Evolutionary conservation across 1,140 invertebrate species (phyloP).

Genomic region (Pseudomyrmex sp.): DNA sequence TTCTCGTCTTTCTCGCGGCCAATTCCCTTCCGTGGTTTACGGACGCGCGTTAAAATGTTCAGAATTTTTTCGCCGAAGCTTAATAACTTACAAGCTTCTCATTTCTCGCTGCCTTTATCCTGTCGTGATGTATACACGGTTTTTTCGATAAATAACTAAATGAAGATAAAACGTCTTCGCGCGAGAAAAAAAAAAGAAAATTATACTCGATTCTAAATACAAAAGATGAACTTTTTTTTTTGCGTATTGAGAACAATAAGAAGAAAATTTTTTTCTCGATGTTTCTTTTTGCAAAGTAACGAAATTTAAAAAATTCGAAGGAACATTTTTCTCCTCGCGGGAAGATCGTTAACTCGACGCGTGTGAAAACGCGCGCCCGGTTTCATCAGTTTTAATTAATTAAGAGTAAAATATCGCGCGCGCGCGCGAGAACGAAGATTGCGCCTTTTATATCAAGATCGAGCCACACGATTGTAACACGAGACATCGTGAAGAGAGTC

Average conservation of each 20-base stretch:
- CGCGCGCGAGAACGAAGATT: background rate
- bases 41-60: slow-evolving; percentile 52
- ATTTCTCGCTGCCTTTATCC: slow-evolving; percentile 47
- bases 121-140: slow-evolving; percentile 48
- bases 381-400: background rate
- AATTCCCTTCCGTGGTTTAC: slow-evolving; percentile 51
- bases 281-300: no score
- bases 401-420: background rate
- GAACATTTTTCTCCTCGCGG: no score
- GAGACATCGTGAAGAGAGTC: slow-evolving; percentile 22
- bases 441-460: background rate
- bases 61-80: slow-evolving; percentile 36
- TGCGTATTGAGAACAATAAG: no score
- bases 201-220: background rate
- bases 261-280: background rate
- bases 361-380: background rate
- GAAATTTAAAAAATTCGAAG: no score
- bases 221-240: background rate
- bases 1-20: slow-evolving; percentile 40
- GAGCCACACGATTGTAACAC: slow-evolving; percentile 6
- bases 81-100: slow-evolving; percentile 56
- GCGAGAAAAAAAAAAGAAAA: background rate
- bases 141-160: slow-evolving; percentile 36
- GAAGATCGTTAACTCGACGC: no score
- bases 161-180: slow-evolving; percentile 11